A percentile compares a stretch with the other conserved stretches of the same genome.
Conservation (phyloP, 2,113 vertebrate species). For the Chaenogobius annularis region DNA sequence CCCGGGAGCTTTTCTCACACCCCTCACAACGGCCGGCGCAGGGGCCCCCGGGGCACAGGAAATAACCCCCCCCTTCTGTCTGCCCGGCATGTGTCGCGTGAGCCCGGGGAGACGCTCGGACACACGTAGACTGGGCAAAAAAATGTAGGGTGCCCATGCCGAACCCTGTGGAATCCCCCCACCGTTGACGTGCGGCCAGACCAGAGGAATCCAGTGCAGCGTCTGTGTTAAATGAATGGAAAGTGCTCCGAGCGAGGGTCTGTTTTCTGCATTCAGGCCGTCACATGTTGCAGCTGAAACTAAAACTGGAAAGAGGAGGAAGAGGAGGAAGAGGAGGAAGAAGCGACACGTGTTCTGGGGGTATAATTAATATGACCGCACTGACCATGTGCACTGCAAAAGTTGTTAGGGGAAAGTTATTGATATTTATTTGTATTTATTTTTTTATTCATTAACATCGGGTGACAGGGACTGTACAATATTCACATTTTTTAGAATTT, state of each 20-base stretch:
- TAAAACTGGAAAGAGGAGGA: neutral
- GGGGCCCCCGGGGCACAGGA: slow-evolving; percentile 49
- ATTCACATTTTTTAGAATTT: too few relatives aligned
- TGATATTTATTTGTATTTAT: too few relatives aligned
- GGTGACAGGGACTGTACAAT: too few relatives aligned
- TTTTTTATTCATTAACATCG: too few relatives aligned
- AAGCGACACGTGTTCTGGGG: neutral
- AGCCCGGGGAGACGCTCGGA: slow-evolving; percentile 31
- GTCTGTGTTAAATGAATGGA: slow-evolving; percentile 34
- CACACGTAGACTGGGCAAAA: slow-evolving; percentile 33
- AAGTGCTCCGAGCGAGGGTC: slow-evolving; percentile 1
- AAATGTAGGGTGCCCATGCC: slow-evolving; percentile 65
- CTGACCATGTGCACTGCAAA: neutral
- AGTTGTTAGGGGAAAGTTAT: too few relatives aligned
- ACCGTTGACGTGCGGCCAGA: slow-evolving; percentile 45
- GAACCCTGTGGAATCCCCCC: slow-evolving; percentile 51
- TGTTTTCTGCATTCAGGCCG: neutral
- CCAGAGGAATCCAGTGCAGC: slow-evolving; percentile 47
- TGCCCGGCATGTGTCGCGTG: slow-evolving; percentile 43
- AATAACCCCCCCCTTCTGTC: slow-evolving; percentile 33
- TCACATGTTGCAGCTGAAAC: slow-evolving; percentile 9
- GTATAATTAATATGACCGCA: neutral
- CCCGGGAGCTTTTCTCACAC: slow-evolving; percentile 59
- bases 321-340: too few relatives aligned
- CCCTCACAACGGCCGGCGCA: slow-evolving; percentile 45